Conservation (phyloP, 2,113 vertebrate species). For the Laterallus jamaicensis region DNA sequence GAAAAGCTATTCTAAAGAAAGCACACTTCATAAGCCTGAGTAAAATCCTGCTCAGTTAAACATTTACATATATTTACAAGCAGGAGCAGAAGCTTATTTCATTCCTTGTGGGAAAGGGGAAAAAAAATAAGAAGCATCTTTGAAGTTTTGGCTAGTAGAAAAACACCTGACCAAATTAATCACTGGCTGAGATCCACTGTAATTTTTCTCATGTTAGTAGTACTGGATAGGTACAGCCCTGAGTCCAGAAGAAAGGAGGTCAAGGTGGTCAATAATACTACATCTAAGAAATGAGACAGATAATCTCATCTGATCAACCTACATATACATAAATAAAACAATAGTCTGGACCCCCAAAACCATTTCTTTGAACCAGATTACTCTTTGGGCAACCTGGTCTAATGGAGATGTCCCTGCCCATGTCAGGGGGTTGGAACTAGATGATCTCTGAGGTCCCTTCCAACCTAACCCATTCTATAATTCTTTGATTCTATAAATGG, state of each 20-base stretch:
- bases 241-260: neutral
- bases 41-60: slow-evolving; percentile 4
- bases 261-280: neutral
- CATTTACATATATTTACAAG: slow-evolving; percentile 29
- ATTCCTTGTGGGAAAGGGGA: neutral
- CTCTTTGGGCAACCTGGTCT: too few species aligned
- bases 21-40: slow-evolving; percentile 49
- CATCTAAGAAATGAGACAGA: too few species aligned
- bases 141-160: neutral
- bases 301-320: too few species aligned
- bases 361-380: too few species aligned
- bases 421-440: too few species aligned
- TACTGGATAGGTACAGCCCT: neutral
- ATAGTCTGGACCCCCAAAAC: too few species aligned
- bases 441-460: too few species aligned
- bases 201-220: neutral
- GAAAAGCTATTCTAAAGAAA: slow-evolving; percentile 75
- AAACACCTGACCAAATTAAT: neutral
- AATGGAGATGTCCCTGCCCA: too few species aligned
- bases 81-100: neutral
- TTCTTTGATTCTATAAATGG: too few species aligned
- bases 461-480: too few species aligned
- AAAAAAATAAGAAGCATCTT: neutral
- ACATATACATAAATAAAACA: too few species aligned
- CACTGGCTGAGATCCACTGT: neutral